Percentiles rank a stretch among this genome's conserved stretches.
These are phyloP conservation scores for Rhincodon typus DNA, from an alignment of 2,797 vertebrate species.

Conservation along the genomic window DNA sequence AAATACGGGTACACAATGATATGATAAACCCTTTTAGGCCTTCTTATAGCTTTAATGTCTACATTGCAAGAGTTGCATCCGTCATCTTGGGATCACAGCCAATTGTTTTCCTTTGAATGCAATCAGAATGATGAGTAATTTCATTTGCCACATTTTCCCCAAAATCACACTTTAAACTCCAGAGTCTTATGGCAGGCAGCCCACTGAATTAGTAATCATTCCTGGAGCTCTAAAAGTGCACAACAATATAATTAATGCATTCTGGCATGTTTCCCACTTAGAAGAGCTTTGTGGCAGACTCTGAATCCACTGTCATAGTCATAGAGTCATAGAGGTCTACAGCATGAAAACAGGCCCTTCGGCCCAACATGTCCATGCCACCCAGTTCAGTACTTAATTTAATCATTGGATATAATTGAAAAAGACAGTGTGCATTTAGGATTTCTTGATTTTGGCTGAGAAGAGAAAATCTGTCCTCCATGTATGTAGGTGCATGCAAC, in stretches of 20 bases:
- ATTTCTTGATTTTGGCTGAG: neutral
- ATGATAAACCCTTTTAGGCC: neutral
- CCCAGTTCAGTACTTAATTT: neutral
- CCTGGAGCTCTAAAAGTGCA: neutral
- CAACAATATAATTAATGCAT: neutral
- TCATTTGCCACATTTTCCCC: neutral
- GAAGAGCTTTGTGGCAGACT: neutral
- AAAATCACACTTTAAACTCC: neutral
- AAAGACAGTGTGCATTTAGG: neutral
- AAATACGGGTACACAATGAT: neutral
- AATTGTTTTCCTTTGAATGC: constrained; percentile 15
- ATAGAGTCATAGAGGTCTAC: too few species aligned
- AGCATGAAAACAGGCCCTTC: too few species aligned
- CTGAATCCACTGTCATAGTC: neutral
- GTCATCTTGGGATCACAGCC: constrained; percentile 10
- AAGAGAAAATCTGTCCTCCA: neutral
- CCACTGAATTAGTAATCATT: neutral
- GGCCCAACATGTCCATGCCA: too few species aligned
- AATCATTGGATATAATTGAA: neutral
- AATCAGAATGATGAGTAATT: neutral
- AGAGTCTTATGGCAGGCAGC: neutral
- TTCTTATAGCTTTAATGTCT: neutral
- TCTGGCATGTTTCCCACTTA: neutral
- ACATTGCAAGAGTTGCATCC: neutral
- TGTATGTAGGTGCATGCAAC: neutral